Evolutionary conservation across 2,797 vertebrate genomes (phyloP), one percentile per base, ranked within the genome.

Genomic region (Cheracebus regulus): DNA sequence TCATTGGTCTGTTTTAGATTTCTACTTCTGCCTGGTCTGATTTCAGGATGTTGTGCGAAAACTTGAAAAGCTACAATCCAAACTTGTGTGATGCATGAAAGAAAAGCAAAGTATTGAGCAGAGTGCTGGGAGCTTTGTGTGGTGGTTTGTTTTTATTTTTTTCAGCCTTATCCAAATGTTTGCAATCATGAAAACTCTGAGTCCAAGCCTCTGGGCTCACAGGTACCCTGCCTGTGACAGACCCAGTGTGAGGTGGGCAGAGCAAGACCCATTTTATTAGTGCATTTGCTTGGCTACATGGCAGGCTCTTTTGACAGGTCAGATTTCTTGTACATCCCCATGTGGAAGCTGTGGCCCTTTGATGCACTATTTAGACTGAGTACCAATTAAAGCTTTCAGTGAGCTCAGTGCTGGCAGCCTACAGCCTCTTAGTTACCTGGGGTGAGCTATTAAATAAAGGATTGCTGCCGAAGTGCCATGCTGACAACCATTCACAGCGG

Each of bases 321-420:
- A 44, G 90, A 33, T 8, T n/a, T 95, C 80, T 96, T 98, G 96
- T 67, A 97, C 96, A 98, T 90, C 55, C 91, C 55, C 91, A 11
- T 36, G 48, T 97, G 92, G 96, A 79, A 97, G 96, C 96, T 92
- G 93, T 95, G 97, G 97, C 90, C 98, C 98, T 97, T 96, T 98
- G 96, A 98, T 98, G 98, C 98, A 97, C 98, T 98, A 97, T 92
- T 98, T 91, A 61, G 97, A 98, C 90, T 93, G 98, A 98, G 97
- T 95, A 92, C 97, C 92, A 98, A 98, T 99, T 98, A 98, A 98
- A 97, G 97, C 94, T 98, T 98, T 98, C 98, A 96, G 91, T 80
- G 96, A 96, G 93, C 93, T 95, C 96, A 93, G 24, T 46, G 83
- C 26, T 64, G 36, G n/a, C 76, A 93, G 5, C n/a, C 94, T 93